These are phyloP conservation scores for Spodoptera litura DNA, from an alignment of 1,140 invertebrate genomes.

Conservation along the genomic window DNA sequence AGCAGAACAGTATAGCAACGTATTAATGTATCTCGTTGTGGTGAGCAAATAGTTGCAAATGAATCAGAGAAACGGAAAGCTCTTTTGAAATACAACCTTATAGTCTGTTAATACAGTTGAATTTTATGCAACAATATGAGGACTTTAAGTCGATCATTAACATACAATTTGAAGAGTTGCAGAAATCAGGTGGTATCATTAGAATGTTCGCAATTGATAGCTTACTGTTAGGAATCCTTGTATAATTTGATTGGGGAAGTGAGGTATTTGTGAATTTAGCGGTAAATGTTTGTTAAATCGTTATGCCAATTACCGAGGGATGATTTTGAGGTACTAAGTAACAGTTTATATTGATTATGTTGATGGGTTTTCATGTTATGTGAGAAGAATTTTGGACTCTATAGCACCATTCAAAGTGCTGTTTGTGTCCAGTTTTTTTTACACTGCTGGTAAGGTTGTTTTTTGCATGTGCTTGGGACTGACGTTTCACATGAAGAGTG, in stretches of 20 bases:
- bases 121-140: background rate
- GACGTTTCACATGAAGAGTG: too few species aligned
- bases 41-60: conserved; percentile 36
- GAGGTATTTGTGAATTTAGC: background rate
- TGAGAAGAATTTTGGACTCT: too few species aligned
- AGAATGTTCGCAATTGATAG: conserved; percentile 22
- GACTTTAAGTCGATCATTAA: conserved; percentile 16
- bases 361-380: background rate
- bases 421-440: too few species aligned
- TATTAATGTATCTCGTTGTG: conserved; percentile 32
- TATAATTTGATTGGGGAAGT: conserved; percentile 14
- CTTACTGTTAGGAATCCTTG: background rate
- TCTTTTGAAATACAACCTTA: background rate
- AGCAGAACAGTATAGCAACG: conserved; percentile 9
- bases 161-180: conserved; percentile 19
- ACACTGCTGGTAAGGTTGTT: too few species aligned
- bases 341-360: conserved; percentile 1
- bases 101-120: background rate
- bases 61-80: background rate
- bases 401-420: too few species aligned
- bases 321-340: background rate
- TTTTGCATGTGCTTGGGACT: too few species aligned
- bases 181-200: conserved; percentile 32
- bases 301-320: background rate
- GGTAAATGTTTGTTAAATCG: conserved; percentile 1